These are phyloP conservation scores for Hephaestus fuliginosus DNA, from an alignment of 2,797 vertebrate genomes.

Conservation along the genomic window DNA sequence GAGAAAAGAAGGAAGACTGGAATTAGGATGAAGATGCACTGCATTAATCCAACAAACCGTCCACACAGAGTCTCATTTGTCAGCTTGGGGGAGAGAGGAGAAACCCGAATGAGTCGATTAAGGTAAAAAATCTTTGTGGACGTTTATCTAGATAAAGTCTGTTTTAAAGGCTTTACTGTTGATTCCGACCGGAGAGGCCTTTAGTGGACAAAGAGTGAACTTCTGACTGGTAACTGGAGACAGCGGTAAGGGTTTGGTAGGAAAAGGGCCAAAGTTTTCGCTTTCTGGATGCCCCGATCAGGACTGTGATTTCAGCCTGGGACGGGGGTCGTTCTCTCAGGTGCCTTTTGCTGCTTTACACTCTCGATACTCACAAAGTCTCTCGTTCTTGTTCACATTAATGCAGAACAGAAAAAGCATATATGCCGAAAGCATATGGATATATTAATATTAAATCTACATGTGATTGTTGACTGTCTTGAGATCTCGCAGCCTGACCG, in stretches of 20 bases:
- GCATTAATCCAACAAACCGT: conserved; percentile 47
- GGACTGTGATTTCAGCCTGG: conserved; percentile 25
- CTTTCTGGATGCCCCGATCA: conserved; percentile 30
- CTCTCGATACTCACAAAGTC: conserved; percentile 18
- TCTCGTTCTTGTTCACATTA: conserved; percentile 12
- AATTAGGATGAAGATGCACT: conserved; percentile 60
- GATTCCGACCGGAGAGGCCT: conserved; percentile 50
- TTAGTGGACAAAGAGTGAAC: conserved; percentile 75
- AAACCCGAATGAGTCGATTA: conserved; percentile 57
- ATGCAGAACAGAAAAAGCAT: neutral
- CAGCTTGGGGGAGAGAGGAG: conserved; percentile 33
- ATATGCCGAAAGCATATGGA: conserved; percentile 5
- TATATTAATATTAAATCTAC: too few relatives aligned
- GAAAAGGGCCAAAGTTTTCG: conserved; percentile 44
- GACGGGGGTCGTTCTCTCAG: conserved; percentile 4
- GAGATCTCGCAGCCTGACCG: too few relatives aligned
- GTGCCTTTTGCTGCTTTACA: conserved; percentile 14
- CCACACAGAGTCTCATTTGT: conserved; percentile 65
- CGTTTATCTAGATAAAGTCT: conserved; percentile 59
- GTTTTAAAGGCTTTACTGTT: conserved; percentile 46
- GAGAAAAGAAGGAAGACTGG: conserved; percentile 52
- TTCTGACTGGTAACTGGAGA: conserved; percentile 76
- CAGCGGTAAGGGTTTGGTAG: conserved; percentile 52
- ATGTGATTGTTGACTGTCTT: neutral
- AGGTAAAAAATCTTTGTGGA: conserved; percentile 57